Conservation (phyloP, 2,113 vertebrate genomes). For the Delphinapterus leucas region DNA sequence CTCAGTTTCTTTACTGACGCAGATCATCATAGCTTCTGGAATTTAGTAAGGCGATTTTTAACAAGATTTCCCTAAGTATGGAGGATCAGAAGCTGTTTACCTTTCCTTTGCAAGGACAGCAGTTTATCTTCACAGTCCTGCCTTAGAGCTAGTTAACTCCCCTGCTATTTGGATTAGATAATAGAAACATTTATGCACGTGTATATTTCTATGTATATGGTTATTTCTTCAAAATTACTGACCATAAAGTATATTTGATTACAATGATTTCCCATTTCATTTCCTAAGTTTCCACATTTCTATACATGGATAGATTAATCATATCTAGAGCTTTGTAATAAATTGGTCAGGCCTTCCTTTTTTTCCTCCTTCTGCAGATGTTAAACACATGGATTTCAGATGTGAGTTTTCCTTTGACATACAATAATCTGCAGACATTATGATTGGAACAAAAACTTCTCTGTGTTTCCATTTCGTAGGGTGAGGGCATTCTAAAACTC, state of each 20-base stretch:
- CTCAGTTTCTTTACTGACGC: neutral
- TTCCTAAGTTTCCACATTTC: neutral
- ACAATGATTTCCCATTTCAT: neutral
- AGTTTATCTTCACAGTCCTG: neutral
- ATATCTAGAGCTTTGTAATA: neutral
- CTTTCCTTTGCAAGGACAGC: neutral
- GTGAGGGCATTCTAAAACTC: neutral
- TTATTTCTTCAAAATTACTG: neutral
- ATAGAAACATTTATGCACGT: neutral
- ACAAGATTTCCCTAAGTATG: neutral
- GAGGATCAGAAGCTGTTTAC: neutral
- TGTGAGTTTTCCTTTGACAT: slow-evolving; percentile 28
- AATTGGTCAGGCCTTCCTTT: neutral
- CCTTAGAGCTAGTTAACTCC: neutral
- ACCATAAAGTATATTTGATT: neutral
- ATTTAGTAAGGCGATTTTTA: neutral
- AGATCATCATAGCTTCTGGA: neutral
- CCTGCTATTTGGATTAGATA: neutral
- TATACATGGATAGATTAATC: neutral
- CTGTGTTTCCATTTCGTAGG: slow-evolving; percentile 8
- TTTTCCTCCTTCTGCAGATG: neutral
- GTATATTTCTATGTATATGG: neutral
- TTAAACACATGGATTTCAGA: neutral
- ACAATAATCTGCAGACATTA: slow-evolving; percentile 3
- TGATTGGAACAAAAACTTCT: neutral